phyloP scores from a whole-genome alignment of 2,888 invertebrate species.

The Paralinhomoeus sp. region DNA sequence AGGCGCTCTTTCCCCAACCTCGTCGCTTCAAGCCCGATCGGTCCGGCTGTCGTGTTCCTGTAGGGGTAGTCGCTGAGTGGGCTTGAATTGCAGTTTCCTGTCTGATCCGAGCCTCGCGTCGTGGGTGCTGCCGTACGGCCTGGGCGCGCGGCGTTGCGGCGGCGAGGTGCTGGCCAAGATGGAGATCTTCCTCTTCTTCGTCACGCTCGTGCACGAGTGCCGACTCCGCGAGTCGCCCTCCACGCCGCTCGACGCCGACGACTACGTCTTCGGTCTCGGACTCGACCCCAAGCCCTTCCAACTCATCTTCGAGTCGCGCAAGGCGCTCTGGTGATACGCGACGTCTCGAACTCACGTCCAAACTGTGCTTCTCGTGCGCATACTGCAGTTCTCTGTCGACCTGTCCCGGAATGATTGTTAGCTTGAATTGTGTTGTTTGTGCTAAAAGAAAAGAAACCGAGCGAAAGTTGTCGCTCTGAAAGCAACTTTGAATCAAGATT shows the following conservation, averaged over 20 bases:
- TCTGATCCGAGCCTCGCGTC: not conserved
- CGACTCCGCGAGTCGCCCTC: not conserved
- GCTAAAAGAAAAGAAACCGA: too few species aligned
- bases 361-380: too few species aligned
- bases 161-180: conserved; percentile 4
- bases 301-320: not conserved
- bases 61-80: not conserved
- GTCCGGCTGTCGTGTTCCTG: not conserved
- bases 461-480: too few species aligned
- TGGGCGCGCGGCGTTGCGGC: conserved; percentile 5
- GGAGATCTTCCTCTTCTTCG: conserved; percentile 6
- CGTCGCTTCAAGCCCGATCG: conserved; percentile 13
- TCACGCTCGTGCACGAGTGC: conserved; percentile 3
- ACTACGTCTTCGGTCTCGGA: conserved; percentile 2
- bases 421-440: too few species aligned
- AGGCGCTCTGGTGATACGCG: conserved; percentile 1
- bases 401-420: too few species aligned
- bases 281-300: conserved; percentile 4
- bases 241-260: conserved; percentile 1
- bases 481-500: too few species aligned
- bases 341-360: too few species aligned
- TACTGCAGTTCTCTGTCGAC: too few species aligned
- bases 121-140: conserved; percentile 4
- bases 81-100: not conserved
- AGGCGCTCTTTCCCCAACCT: conserved; percentile 12